phyloP scores from a whole-genome alignment of 2,888 invertebrate genomes.

The Hydrotaea cyrtoneurina region DNA sequence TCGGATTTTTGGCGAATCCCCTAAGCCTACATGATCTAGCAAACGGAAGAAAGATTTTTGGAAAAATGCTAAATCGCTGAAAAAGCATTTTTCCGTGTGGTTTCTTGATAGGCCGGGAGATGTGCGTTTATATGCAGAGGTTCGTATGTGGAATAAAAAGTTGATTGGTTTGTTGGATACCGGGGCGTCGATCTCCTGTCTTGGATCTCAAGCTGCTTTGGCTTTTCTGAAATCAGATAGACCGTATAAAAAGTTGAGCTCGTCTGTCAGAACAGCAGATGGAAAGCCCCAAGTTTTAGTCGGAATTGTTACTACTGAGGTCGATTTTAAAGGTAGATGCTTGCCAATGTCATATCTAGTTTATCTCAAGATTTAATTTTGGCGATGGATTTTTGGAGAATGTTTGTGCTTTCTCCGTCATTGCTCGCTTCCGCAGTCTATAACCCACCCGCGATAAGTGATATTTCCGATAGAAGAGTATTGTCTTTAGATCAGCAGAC shows the following conservation, averaged over 20 bases:
- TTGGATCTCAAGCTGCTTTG: conserved; percentile 46
- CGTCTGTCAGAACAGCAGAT: conserved; percentile 38
- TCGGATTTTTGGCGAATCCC: conserved; percentile 35
- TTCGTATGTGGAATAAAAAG: conserved; percentile 35
- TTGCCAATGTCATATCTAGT: conserved; percentile 34
- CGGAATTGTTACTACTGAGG: conserved; percentile 22
- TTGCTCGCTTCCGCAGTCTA: not conserved
- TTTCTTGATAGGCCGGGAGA: conserved; percentile 38
- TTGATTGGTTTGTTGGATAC: conserved; percentile 48
- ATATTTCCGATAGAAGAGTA: not conserved
- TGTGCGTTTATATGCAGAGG: conserved; percentile 52
- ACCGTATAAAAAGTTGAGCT: conserved; percentile 8
- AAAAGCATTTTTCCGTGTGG: conserved; percentile 4
- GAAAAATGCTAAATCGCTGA: too few species aligned
- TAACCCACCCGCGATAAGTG: not conserved
- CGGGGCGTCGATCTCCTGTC: conserved; percentile 50
- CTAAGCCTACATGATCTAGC: not conserved
- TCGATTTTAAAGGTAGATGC: not conserved
- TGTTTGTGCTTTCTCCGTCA: conserved; percentile 13
- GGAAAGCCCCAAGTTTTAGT: conserved; percentile 22
- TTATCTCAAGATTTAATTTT: conserved; percentile 32
- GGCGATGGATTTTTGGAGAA: conserved; percentile 42
- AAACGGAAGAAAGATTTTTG: too few species aligned
- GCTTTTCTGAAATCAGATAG: conserved; percentile 39
- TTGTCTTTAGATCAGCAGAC: not conserved